Percentiles rank a stretch among this genome's conserved stretches.
Evolutionary conservation across 2,797 vertebrate genomes (phyloP).

Genomic region (Cyprinella venusta): DNA sequence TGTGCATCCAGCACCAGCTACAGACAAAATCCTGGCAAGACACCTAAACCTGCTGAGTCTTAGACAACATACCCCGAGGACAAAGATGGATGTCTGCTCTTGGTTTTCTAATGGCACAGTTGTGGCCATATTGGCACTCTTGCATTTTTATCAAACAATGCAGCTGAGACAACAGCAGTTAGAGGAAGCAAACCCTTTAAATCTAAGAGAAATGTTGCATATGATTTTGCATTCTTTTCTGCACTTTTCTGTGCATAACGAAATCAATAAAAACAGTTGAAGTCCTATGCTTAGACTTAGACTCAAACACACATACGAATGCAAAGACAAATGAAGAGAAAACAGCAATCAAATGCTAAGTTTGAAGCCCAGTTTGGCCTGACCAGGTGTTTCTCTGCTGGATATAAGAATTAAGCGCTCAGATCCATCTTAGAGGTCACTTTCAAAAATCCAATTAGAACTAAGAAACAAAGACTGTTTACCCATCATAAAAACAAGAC

Average conservation of each 20-base stretch:
- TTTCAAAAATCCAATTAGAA: conserved; percentile 37
- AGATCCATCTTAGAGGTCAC: conserved; percentile 24
- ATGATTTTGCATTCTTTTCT: not conserved
- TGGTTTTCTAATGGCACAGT: not conserved
- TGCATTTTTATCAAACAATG: not conserved
- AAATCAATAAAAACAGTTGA: not conserved
- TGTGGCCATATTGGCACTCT: not conserved
- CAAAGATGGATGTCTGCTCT: not conserved
- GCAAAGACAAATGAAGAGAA: conserved; percentile 2
- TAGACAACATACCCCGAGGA: not conserved
- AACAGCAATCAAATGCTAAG: not conserved
- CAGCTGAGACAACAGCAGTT: not conserved
- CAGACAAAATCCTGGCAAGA: not conserved
- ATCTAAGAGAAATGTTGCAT: not conserved
- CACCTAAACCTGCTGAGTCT: conserved; percentile 6
- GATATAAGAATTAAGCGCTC: conserved; percentile 12
- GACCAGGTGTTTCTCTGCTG: conserved; percentile 27
- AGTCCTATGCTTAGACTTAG: not conserved
- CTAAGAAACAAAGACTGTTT: not conserved
- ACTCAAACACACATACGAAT: not conserved
- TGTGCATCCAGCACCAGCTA: conserved; percentile 14
- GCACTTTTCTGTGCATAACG: not conserved
- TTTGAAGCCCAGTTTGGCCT: not conserved
- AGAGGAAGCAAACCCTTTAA: not conserved
- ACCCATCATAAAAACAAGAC: too few relatives aligned